Base-by-base conservation (phyloP, 2,797 vertebrate species). In the Euphonia xanthogaster region DNA sequence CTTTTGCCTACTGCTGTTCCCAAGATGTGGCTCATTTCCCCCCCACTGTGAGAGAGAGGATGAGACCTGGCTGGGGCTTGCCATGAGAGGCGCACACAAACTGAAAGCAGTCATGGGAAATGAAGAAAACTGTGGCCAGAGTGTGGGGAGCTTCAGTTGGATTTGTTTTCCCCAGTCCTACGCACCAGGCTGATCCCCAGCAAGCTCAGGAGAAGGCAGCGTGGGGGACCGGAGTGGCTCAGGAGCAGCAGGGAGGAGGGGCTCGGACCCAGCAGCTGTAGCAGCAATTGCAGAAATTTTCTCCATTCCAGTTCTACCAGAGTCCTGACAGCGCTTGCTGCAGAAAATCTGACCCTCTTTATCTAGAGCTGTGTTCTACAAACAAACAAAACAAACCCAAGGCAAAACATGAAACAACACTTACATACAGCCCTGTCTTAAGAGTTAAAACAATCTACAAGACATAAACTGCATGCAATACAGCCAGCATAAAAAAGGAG, bases 351-450 rank as follows among this genome's bases (percentile, higher is more conserved):
- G 98, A 50, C 96, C 98, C 97, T 98, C 98, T 98, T 99, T 99
- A 99, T 99, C 99, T 97, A 99, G 98, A 98, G 99, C 99, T 94
- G 99, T 99, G 98, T 98, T 99, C 99, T 99, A 97, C n/a, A 97
- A 88, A 78, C 33, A 70, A 71, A 88, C 21, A 76, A 40, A 81
- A 93, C 16, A 94, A 62, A 24, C 24, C 51, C 85, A 96, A 79
- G 96, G 24, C 47, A 86, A 86, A 62, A 75, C 40, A 57, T 86
- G 85, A 97, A 54, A 48, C 6, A 44, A 27, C 15, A 30, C 42
- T 96, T 55, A 94, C 57, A 74, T 79, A 60, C 27, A 30, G n/a
- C 18, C 39, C 39, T 14, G 4, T 33, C 39, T 48, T 33, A 2
- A 24, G 30, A 61, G 45, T 88, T 86, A 80, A 63, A 85, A 91